Evolutionary conservation across 2,888 invertebrate genomes (phyloP).

Genomic region (Pantelozetes paolii): DNA sequence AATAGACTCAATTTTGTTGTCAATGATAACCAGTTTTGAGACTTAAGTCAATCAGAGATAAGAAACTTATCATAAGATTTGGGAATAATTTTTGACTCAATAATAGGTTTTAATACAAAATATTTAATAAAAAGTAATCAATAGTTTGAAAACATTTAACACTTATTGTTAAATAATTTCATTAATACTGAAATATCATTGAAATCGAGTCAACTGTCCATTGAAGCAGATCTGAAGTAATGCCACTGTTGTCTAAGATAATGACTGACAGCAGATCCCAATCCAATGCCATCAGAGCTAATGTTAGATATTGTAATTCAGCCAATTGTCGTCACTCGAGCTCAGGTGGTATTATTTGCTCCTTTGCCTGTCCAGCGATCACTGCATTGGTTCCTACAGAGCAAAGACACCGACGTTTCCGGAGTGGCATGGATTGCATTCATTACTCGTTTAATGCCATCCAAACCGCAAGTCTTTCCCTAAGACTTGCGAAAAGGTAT

Average conservation of each 20-base stretch:
- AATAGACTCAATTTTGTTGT: too few species aligned
- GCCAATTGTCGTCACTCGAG: not conserved
- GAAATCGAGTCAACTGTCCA: not conserved
- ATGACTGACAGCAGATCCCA: not conserved
- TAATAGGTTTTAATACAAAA: not conserved
- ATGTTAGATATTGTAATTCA: not conserved
- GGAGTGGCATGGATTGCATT: not conserved
- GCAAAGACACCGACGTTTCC: not conserved
- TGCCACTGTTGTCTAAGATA: not conserved
- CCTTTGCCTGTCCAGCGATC: not conserved
- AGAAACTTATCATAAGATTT: too few species aligned
- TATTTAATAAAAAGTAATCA: not conserved
- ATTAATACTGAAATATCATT: not conserved
- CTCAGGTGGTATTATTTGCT: not conserved
- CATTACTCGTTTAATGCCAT: constrained; percentile 1
- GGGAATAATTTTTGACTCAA: not conserved
- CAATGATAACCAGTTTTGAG: too few species aligned
- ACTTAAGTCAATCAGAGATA: too few species aligned
- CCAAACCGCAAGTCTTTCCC: not conserved
- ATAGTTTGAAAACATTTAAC: not conserved
- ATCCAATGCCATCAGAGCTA: not conserved
- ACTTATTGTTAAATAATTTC: too few species aligned
- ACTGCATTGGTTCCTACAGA: not conserved
- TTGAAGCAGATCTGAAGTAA: not conserved
- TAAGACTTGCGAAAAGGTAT: not conserved